phyloP scores from a whole-genome alignment of 2,888 invertebrate species.

The Protonemura montana region DNA sequence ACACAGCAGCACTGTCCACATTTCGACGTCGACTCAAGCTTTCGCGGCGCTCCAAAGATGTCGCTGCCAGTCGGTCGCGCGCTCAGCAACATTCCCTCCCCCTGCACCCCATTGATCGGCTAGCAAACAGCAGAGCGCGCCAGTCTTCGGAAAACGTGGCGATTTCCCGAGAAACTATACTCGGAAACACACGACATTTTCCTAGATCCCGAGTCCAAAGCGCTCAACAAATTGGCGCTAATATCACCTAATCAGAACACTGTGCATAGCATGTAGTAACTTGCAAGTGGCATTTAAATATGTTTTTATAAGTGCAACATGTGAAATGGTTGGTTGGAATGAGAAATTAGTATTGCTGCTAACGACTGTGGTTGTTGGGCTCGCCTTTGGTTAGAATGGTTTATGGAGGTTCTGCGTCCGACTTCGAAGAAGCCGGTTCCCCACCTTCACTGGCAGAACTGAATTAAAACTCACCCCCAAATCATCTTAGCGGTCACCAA shows the following conservation, averaged over 20 bases:
- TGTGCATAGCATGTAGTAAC: not conserved
- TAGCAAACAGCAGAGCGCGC: not conserved
- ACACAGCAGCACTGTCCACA: slow-evolving; percentile 1
- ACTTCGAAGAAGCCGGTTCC: not conserved
- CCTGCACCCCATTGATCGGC: not conserved
- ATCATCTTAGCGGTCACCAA: not conserved
- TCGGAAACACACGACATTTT: not conserved
- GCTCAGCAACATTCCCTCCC: not conserved
- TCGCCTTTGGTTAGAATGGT: not conserved
- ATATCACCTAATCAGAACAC: not conserved
- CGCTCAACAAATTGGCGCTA: not conserved
- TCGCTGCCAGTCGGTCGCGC: not conserved
- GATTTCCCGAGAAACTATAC: not conserved
- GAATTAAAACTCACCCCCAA: not conserved
- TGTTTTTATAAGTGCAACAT: not conserved
- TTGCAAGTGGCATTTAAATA: not conserved
- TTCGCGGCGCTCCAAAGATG: not conserved
- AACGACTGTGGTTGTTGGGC: not conserved
- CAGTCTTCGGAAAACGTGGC: not conserved
- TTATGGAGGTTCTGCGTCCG: not conserved
- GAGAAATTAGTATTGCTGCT: not conserved
- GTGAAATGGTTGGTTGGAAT: not conserved
- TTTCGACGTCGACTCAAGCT: slow-evolving; percentile 8
- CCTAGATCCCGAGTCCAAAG: not conserved
- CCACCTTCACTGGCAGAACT: not conserved